Evolutionary conservation across 2,888 invertebrate species (phyloP).

Genomic region (Lepidocyrtinus sp.): DNA sequence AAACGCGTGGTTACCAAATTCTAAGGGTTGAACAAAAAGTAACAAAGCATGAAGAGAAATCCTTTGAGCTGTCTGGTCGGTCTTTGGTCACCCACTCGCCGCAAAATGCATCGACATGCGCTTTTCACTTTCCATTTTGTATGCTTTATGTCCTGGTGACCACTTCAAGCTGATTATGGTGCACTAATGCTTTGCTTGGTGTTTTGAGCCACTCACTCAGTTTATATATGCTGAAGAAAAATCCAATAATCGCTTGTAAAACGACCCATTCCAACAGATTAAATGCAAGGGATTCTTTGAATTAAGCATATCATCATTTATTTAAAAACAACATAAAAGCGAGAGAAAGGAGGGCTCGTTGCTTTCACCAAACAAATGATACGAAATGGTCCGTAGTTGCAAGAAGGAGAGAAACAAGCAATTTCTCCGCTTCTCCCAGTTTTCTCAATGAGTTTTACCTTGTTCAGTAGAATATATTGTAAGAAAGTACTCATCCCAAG

Average conservation of each 20-base stretch:
- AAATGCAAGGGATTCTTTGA: not conserved
- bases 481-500: not conserved
- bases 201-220: not conserved
- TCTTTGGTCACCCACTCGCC: constrained; percentile 59
- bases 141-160: constrained; percentile 20
- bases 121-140: constrained; percentile 26
- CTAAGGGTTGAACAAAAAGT: not conserved
- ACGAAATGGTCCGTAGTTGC: not conserved
- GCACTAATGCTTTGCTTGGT: not conserved
- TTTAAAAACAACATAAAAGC: constrained; percentile 6
- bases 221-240: not conserved
- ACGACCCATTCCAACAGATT: not conserved
- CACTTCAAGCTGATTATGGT: constrained; percentile 54
- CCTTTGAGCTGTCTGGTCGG: constrained; percentile 46
- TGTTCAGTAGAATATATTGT: not conserved
- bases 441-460: not conserved
- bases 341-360: not conserved
- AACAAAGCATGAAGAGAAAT: constrained; percentile 1
- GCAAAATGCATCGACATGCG: constrained; percentile 57
- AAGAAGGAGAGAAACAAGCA: not conserved
- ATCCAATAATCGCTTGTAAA: constrained; percentile 8
- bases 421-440: not conserved
- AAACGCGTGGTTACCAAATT: too few species aligned
- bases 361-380: not conserved
- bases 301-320: not conserved